phyloP scores from a whole-genome alignment of 1,140 invertebrate genomes.

The Lithobius niger region DNA sequence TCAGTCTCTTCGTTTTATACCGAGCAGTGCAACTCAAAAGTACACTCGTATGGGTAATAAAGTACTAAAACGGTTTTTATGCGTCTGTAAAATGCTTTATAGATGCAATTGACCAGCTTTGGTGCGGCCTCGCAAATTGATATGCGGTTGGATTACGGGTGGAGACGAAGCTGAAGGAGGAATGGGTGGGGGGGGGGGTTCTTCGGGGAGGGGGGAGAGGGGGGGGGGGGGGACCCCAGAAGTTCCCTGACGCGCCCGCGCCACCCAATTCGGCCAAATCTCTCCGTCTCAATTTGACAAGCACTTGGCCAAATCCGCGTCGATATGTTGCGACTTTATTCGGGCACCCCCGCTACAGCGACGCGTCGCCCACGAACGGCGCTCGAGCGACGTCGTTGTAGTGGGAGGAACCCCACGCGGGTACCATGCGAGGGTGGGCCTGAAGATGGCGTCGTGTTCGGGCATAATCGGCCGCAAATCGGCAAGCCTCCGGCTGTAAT shows the following conservation, averaged over 20 bases:
- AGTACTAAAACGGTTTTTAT: slow-evolving; percentile 17
- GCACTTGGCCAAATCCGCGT: background rate
- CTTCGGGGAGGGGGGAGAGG: no score
- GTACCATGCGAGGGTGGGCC: no score
- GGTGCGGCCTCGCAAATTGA: background rate
- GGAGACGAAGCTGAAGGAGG: background rate
- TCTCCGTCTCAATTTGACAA: slow-evolving; percentile 1
- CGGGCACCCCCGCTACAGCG: no score
- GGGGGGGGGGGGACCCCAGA: no score
- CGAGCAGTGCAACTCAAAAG: slow-evolving; percentile 9
- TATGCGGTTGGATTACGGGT: slow-evolving; percentile 1
- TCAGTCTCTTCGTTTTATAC: slow-evolving; percentile 11
- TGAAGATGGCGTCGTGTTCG: no score
- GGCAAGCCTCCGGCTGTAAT: no score
- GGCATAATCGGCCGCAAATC: no score
- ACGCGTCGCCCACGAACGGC: no score
- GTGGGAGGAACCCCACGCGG: no score
- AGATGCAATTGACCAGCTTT: slow-evolving; percentile 9
- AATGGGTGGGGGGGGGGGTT: background rate
- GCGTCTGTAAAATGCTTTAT: slow-evolving; percentile 17
- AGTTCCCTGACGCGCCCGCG: background rate
- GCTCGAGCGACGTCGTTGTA: no score
- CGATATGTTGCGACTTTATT: no score
- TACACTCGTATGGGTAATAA: slow-evolving; percentile 11
- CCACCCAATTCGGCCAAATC: background rate